Percentiles rank a stretch among this genome's conserved stretches.
These are phyloP conservation scores for Lampris megalopsis DNA, from an alignment of 2,113 vertebrate genomes.

Conservation along the genomic window DNA sequence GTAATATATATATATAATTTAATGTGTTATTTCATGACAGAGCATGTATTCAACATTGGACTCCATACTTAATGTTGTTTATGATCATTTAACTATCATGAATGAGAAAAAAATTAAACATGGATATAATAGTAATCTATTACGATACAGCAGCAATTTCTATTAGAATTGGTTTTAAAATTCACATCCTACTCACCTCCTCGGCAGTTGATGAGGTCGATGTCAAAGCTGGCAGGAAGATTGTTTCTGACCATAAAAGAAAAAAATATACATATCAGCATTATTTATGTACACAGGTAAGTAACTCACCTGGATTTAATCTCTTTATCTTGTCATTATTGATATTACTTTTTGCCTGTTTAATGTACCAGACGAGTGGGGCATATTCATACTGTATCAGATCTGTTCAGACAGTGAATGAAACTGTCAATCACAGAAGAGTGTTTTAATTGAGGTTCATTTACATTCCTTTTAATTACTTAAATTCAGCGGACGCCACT, in stretches of 20 bases:
- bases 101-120: too few species aligned
- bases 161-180: not conserved
- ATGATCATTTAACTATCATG: too few species aligned
- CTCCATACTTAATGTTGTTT: too few species aligned
- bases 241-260: conserved; percentile 12
- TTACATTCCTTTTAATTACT: too few species aligned
- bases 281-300: not conserved
- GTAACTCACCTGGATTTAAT: not conserved
- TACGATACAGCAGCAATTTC: too few species aligned
- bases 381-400: not conserved
- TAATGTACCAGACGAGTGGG: not conserved
- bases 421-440: not conserved
- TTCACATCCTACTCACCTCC: conserved; percentile 31
- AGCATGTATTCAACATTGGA: too few species aligned
- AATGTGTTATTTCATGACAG: too few species aligned
- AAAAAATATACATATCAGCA: not conserved
- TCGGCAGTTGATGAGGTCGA: conserved; percentile 27
- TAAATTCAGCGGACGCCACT: too few species aligned
- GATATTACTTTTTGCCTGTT: not conserved
- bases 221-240: conserved; percentile 28
- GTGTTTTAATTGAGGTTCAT: too few species aligned
- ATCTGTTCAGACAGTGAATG: not conserved
- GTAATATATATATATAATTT: too few species aligned
- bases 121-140: too few species aligned
- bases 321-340: not conserved